A percentile compares a stretch with the other conserved stretches of the same genome.
phyloP scores from a whole-genome alignment of 2,797 vertebrate genomes.

The Caiman crocodilus region DNA sequence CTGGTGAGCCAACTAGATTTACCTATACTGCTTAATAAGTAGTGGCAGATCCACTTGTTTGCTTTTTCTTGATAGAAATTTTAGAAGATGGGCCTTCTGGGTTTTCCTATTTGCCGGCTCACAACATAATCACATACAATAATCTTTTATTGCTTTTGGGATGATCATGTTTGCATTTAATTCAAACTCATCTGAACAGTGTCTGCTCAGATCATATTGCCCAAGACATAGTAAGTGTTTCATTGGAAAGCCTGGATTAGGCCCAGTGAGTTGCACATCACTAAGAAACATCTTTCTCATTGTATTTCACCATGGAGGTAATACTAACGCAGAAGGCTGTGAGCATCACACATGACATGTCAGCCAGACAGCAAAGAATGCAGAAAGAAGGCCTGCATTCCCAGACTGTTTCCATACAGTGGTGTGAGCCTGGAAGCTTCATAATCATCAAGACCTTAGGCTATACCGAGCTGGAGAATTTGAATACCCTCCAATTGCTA shows the following conservation, averaged over 20 bases:
- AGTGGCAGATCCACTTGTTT: not conserved
- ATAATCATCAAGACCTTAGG: not conserved
- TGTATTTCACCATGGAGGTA: not conserved
- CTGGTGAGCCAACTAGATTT: not conserved
- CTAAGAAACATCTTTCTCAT: not conserved
- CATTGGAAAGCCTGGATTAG: not conserved
- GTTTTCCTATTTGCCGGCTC: not conserved
- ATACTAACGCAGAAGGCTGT: rapidly evolving
- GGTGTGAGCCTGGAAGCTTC: not conserved
- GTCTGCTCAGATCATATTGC: not conserved
- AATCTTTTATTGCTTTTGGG: not conserved
- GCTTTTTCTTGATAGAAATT: constrained; percentile 6
- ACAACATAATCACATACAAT: not conserved
- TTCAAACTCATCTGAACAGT: not conserved
- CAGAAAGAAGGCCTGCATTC: not conserved
- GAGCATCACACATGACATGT: not conserved
- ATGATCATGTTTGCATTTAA: constrained; percentile 22
- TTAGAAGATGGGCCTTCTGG: not conserved
- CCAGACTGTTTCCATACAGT: not conserved
- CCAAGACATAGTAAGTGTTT: rapidly evolving
- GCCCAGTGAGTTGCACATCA: rapidly evolving
- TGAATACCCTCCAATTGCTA: not conserved
- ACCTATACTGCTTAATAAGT: not conserved
- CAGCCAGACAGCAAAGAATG: not conserved
- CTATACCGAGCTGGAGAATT: not conserved